Evolutionary conservation across 2,113 vertebrate species (phyloP).

Genomic region (Python bivittatus): DNA sequence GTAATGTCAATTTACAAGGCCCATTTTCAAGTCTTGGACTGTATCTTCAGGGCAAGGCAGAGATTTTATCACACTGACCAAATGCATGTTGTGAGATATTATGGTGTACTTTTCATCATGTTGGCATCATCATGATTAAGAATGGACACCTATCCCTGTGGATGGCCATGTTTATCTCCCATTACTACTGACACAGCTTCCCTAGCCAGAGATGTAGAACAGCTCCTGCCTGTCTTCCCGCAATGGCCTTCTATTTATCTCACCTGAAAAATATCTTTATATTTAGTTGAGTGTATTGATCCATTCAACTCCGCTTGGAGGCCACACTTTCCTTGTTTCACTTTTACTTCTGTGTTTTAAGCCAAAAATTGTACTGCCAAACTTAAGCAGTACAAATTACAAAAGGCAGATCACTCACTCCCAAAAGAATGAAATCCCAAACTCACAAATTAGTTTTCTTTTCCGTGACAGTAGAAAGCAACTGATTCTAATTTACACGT

Average conservation of each 20-base stretch:
- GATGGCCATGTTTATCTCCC: background rate
- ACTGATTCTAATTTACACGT: background rate
- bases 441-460: background rate
- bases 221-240: accelerated
- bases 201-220: background rate
- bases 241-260: accelerated
- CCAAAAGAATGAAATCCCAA: background rate
- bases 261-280: background rate
- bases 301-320: too few species aligned
- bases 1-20: background rate
- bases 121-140: too few species aligned
- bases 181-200: background rate
- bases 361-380: too few species aligned
- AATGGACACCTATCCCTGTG: too few species aligned
- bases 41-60: too few species aligned
- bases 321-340: too few species aligned
- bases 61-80: too few species aligned
- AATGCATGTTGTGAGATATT: too few species aligned
- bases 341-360: too few species aligned
- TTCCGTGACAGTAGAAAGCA: background rate
- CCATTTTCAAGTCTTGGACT: background rate
- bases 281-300: background rate
- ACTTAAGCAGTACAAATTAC: too few species aligned
- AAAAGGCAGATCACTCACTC: too few species aligned
- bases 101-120: too few species aligned